Percentiles rank a stretch among this genome's conserved stretches.
These are phyloP conservation scores for Melanotaenia trifasciata DNA, from an alignment of 2,797 vertebrate genomes.

Conservation along the genomic window DNA sequence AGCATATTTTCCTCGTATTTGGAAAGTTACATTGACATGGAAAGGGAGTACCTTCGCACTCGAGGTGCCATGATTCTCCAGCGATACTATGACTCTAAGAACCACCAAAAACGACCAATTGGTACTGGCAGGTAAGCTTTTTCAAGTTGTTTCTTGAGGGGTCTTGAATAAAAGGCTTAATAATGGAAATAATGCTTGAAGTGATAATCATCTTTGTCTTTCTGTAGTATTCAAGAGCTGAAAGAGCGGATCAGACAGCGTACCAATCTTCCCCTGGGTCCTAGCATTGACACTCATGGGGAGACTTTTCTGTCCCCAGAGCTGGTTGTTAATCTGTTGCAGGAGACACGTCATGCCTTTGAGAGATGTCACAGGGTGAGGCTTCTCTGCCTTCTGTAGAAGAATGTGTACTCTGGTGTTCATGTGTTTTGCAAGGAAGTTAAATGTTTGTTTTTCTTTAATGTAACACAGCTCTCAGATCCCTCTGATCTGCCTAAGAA, in stretches of 20 bases:
- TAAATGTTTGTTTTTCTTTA: conserved; percentile 28
- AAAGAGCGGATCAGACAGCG: conserved; percentile 96
- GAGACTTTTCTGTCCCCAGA: conserved; percentile 98
- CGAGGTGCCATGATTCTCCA: conserved; percentile 95
- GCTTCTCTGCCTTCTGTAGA: not conserved
- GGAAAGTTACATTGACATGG: conserved; percentile 98
- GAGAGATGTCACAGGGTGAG: conserved; percentile 96
- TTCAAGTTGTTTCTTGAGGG: not conserved
- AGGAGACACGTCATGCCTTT: conserved; percentile 98
- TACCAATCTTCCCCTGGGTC: conserved; percentile 93
- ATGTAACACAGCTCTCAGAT: conserved; percentile 90
- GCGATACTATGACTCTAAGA: conserved; percentile 99
- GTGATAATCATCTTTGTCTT: conserved; percentile 25
- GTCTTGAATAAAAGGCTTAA: not conserved
- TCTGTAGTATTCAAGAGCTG: conserved; percentile 93
- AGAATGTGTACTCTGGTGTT: not conserved
- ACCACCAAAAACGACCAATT: conserved; percentile 96
- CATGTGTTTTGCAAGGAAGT: conserved; percentile 2
- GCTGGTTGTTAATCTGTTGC: conserved; percentile 96
- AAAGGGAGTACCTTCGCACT: conserved; percentile 94
- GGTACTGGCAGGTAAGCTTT: conserved; percentile 91
- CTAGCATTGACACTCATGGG: conserved; percentile 96
- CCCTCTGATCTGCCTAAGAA: conserved; percentile 97
- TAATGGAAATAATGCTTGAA: not conserved
- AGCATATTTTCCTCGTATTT: conserved; percentile 97